Evolutionary conservation across 2,888 invertebrate genomes (phyloP).

Genomic region (Tinea trinotella): DNA sequence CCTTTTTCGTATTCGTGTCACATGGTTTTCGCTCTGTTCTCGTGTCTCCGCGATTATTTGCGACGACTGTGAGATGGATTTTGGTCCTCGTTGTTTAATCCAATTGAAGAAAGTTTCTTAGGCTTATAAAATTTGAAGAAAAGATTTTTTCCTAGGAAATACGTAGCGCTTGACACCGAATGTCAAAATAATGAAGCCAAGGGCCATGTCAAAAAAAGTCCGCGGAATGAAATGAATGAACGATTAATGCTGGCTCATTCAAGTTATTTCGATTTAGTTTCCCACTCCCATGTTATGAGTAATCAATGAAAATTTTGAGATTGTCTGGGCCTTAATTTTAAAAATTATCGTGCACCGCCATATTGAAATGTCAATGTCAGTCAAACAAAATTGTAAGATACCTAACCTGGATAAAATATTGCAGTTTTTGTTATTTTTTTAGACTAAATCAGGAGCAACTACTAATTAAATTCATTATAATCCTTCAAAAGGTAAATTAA

Average conservation of each 20-base stretch:
- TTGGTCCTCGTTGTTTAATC: constrained; percentile 28
- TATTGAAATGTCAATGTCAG: neutral
- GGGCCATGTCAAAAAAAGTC: constrained; percentile 67
- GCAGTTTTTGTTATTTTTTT: neutral
- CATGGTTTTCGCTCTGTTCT: constrained; percentile 61
- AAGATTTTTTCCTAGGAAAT: constrained; percentile 59
- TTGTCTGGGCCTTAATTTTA: neutral
- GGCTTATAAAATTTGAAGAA: constrained; percentile 42
- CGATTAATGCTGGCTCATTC: neutral
- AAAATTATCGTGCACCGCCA: neutral
- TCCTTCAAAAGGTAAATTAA: neutral
- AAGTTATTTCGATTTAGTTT: neutral
- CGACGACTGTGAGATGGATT: constrained; percentile 31
- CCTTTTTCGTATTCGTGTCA: constrained; percentile 71
- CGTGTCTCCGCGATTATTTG: constrained; percentile 27
- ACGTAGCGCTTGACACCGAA: constrained; percentile 72
- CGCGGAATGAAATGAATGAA: constrained; percentile 12
- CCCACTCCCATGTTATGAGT: neutral
- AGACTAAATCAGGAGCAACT: neutral
- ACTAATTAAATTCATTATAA: neutral
- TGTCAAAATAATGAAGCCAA: constrained; percentile 72
- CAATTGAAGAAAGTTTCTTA: constrained; percentile 41
- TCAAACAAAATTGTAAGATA: constrained; percentile 3
- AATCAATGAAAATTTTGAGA: neutral
- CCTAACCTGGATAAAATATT: neutral